Percentiles rank a stretch among this genome's conserved stretches.
These are phyloP conservation scores for Florisuga fusca DNA, from an alignment of 2,797 vertebrate genomes.

Conservation along the genomic window DNA sequence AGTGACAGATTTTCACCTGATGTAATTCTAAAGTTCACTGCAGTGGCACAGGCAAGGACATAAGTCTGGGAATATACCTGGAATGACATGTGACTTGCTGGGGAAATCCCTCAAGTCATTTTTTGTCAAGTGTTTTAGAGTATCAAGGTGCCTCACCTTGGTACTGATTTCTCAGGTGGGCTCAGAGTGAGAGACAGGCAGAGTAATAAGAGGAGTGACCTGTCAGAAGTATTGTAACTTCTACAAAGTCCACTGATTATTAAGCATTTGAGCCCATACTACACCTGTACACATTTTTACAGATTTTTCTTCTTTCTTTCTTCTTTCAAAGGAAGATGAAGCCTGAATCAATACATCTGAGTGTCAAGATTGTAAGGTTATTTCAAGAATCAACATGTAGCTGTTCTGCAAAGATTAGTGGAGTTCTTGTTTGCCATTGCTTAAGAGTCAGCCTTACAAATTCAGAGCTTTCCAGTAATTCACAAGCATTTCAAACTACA, in stretches of 20 bases:
- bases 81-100: background rate
- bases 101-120: background rate
- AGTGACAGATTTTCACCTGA: background rate
- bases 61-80: background rate
- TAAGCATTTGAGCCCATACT: background rate
- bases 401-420: background rate
- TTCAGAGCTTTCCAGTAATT: background rate
- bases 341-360: background rate
- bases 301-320: background rate
- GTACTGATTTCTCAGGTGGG: background rate
- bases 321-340: background rate
- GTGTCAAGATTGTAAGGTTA: background rate
- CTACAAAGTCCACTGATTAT: background rate
- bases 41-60: background rate
- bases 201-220: background rate
- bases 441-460: background rate
- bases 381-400: background rate
- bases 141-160: background rate
- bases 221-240: background rate
- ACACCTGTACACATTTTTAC: background rate
- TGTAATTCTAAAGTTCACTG: background rate
- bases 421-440: background rate
- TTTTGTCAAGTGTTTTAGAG: background rate
- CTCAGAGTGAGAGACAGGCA: background rate
- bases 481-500: rapidly evolving